Evolutionary conservation across 2,888 invertebrate genomes (phyloP).

Genomic region (Drosophila formosana): DNA sequence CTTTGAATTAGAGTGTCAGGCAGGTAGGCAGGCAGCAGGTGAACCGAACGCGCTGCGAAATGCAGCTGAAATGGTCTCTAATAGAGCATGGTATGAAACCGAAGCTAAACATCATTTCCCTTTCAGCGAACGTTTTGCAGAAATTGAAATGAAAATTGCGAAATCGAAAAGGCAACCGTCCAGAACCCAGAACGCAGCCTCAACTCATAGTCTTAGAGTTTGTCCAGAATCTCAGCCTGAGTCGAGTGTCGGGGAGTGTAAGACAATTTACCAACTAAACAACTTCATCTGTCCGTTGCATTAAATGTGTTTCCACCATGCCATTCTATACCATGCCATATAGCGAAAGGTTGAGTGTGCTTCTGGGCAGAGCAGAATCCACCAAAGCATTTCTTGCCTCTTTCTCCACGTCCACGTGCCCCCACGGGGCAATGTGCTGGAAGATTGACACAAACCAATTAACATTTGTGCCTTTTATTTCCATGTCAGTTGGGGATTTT

Average conservation of each 20-base stretch:
- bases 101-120: slow-evolving; percentile 71
- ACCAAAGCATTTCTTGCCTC: slow-evolving; percentile 3
- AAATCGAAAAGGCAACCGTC: slow-evolving; percentile 56
- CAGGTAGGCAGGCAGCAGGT: slow-evolving; percentile 35
- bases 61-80: slow-evolving; percentile 55
- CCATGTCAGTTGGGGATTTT: slow-evolving; percentile 57
- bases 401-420: slow-evolving; percentile 27
- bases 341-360: slow-evolving; percentile 25
- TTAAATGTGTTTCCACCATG: slow-evolving; percentile 61
- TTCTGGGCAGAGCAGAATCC: slow-evolving; percentile 32
- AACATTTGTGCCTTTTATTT: slow-evolving; percentile 82
- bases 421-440: slow-evolving; percentile 58
- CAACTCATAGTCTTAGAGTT: not conserved
- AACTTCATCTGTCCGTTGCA: slow-evolving; percentile 73
- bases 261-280: slow-evolving; percentile 79
- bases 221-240: slow-evolving; percentile 4
- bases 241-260: slow-evolving; percentile 33
- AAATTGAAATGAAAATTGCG: slow-evolving; percentile 80
- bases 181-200: slow-evolving; percentile 31
- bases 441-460: slow-evolving; percentile 83
- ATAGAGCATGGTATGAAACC: slow-evolving; percentile 57
- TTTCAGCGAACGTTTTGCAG: slow-evolving; percentile 69
- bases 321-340: slow-evolving; percentile 42
- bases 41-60: not conserved
- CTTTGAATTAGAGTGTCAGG: slow-evolving; percentile 48